phyloP scores from a whole-genome alignment of 1,140 invertebrate genomes.

The Acromyrmex heyeri region DNA sequence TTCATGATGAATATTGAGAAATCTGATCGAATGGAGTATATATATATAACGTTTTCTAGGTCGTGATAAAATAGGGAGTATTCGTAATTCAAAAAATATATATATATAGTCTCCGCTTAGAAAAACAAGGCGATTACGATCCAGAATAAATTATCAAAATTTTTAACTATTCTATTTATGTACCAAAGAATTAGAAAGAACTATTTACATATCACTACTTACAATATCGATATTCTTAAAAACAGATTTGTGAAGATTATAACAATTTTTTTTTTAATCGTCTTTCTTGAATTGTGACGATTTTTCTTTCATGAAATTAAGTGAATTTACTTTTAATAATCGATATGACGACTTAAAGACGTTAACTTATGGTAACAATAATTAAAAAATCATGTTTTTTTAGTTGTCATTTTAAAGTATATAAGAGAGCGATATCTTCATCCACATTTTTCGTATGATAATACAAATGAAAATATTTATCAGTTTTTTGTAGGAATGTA shows the following conservation, averaged over 20 bases:
- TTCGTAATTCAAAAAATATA: slow-evolving; percentile 13
- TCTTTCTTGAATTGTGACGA: no score
- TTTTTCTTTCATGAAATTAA: no score
- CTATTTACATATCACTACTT: not conserved
- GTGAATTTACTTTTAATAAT: no score
- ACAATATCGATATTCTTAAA: no score
- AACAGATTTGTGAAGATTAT: no score
- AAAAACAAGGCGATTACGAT: slow-evolving; percentile 52
- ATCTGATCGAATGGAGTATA: slow-evolving; percentile 12
- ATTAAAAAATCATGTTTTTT: no score
- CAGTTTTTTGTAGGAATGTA: not conserved
- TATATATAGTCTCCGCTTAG: not conserved
- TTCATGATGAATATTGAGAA: slow-evolving; percentile 37
- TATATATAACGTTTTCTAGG: not conserved
- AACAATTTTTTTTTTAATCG: no score
- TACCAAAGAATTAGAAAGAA: no score
- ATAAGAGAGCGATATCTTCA: not conserved
- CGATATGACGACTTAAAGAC: no score
- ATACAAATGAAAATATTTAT: slow-evolving; percentile 14
- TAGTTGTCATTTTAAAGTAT: no score
- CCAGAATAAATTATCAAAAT: slow-evolving; percentile 1
- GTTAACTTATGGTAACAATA: no score
- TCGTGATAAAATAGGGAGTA: not conserved
- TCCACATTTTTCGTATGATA: not conserved
- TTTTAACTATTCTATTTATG: not conserved